Evolutionary conservation across 2,888 invertebrate species (phyloP).

Genomic region (Eurytoma adleriae): DNA sequence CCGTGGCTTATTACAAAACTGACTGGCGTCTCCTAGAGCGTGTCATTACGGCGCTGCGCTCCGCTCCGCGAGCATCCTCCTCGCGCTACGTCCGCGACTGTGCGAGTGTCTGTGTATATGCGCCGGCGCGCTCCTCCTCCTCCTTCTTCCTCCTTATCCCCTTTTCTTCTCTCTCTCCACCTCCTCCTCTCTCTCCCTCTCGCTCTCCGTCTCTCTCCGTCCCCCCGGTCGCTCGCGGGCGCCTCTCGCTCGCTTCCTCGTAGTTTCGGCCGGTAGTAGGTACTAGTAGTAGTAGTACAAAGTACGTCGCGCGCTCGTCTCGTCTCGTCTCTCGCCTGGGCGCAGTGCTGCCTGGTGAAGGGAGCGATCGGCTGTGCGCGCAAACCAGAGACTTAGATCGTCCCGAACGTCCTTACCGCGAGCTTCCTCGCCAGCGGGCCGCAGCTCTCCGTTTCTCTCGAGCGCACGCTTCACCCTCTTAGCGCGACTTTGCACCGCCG

Average conservation of each 20-base stretch:
- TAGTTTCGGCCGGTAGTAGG: slow-evolving; percentile 26
- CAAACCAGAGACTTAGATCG: neutral
- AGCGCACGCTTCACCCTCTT: no score
- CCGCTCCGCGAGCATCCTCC: slow-evolving; percentile 72
- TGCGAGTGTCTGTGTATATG: neutral
- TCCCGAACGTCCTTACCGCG: neutral
- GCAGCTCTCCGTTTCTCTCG: no score
- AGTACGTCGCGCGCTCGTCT: slow-evolving; percentile 40
- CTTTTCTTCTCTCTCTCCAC: slow-evolving; percentile 44
- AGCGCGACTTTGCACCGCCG: no score
- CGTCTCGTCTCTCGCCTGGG: slow-evolving; percentile 35
- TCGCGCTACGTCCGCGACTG: slow-evolving; percentile 11
- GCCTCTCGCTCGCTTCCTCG: slow-evolving; percentile 28
- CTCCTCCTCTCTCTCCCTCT: slow-evolving; percentile 29
- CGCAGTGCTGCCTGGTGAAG: slow-evolving; percentile 49
- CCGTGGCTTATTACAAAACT: slow-evolving; percentile 75
- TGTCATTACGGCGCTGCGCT: slow-evolving; percentile 75
- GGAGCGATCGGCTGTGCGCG: slow-evolving; percentile 34
- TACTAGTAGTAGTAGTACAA: slow-evolving; percentile 50
- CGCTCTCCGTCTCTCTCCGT: slow-evolving; percentile 60
- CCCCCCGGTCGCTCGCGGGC: slow-evolving; percentile 54
- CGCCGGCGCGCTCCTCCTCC: slow-evolving; percentile 39
- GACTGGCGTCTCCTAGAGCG: slow-evolving; percentile 75
- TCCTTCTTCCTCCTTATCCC: slow-evolving; percentile 55
- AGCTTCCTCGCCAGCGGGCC: no score